Evolutionary conservation across 2,888 invertebrate species (phyloP).

Genomic region (Ochropleura plecta): DNA sequence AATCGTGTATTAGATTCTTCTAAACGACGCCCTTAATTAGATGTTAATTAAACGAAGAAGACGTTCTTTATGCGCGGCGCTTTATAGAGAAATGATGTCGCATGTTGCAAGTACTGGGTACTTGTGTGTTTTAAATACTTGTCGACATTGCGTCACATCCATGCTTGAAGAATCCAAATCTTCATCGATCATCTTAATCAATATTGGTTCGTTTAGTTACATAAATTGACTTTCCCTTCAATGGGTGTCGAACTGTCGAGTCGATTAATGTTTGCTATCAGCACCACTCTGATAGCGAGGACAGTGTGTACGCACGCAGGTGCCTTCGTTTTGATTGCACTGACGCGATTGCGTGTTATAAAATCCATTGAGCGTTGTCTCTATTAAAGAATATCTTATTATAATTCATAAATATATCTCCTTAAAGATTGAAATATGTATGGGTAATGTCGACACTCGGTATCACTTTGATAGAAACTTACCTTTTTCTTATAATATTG

Average conservation of each 20-base stretch:
- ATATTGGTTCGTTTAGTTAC: conserved; percentile 85
- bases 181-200: conserved; percentile 81
- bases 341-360: conserved; percentile 36
- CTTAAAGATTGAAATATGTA: neutral
- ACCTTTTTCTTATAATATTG: no score
- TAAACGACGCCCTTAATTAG: conserved; percentile 86
- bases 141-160: conserved; percentile 72
- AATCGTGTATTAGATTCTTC: conserved; percentile 80
- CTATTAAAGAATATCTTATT: neutral
- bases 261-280: conserved; percentile 59
- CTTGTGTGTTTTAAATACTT: conserved; percentile 70
- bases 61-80: conserved; percentile 76
- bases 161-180: conserved; percentile 74
- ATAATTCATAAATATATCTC: neutral
- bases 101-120: conserved; percentile 68
- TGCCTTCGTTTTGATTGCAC: conserved; percentile 45
- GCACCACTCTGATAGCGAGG: conserved; percentile 38
- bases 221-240: conserved; percentile 84
- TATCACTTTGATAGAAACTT: no score
- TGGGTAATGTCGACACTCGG: no score
- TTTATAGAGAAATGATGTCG: conserved; percentile 73
- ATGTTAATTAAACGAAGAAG: conserved; percentile 85
- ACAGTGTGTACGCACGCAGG: conserved; percentile 24
- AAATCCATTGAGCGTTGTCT: conserved; percentile 7
- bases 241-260: conserved; percentile 36